Percentiles rank a stretch among this genome's conserved stretches.
These are phyloP conservation scores for Hucho hucho DNA, from an alignment of 2,113 vertebrate genomes.

Conservation along the genomic window DNA sequence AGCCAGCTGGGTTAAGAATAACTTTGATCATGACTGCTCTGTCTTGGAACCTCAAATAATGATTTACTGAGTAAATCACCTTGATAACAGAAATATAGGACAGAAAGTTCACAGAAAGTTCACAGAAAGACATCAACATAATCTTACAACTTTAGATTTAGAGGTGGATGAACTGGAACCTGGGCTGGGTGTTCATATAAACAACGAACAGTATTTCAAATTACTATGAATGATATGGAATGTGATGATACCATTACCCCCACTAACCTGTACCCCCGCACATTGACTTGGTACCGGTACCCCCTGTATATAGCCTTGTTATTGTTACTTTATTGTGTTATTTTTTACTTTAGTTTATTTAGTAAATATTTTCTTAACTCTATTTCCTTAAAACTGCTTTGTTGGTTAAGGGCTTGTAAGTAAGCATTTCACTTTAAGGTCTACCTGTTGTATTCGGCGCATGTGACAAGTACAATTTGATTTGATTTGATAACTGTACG, in stretches of 20 bases:
- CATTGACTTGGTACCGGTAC: too few relatives aligned
- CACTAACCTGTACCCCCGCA: background rate
- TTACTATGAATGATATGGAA: background rate
- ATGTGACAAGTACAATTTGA: background rate
- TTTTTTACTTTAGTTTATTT: too few relatives aligned
- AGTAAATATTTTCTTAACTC: too few relatives aligned
- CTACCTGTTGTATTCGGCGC: too few relatives aligned
- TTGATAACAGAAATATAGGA: background rate
- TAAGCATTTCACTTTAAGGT: too few relatives aligned
- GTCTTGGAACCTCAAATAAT: constrained; percentile 54
- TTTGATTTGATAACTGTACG: background rate
- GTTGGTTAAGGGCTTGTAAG: too few relatives aligned
- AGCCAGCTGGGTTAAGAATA: constrained; percentile 45
- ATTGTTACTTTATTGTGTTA: too few relatives aligned
- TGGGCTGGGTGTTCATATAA: background rate
- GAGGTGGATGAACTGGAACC: background rate
- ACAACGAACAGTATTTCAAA: background rate
- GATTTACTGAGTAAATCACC: constrained; percentile 9
- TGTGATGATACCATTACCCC: background rate
- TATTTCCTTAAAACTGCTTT: too few relatives aligned
- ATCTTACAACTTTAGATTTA: too few relatives aligned
- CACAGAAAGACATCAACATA: background rate
- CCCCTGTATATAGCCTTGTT: too few relatives aligned
- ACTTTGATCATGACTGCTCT: constrained; percentile 65
- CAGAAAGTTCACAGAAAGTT: background rate